Evolutionary conservation across 64 coral and sea anemone species (phyloP).

Genomic region (Cladopsammia gracilis): DNA sequence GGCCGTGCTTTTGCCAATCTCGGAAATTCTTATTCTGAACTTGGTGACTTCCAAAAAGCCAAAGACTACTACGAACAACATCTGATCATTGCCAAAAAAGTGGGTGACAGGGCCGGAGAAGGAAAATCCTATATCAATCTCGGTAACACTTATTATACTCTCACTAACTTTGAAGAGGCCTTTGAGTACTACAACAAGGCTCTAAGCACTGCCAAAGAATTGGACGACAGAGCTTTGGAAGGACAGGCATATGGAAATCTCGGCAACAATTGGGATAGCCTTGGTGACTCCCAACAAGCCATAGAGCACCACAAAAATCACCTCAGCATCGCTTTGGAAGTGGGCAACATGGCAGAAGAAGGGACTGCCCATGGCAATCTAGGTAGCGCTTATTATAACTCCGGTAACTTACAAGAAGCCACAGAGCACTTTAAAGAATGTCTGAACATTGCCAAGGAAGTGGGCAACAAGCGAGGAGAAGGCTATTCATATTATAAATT

Average conservation of each 20-base stretch:
- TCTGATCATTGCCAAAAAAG: neutral
- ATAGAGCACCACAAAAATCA: too few relatives aligned
- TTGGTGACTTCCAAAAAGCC: neutral
- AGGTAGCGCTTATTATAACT: too few relatives aligned
- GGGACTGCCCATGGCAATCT: neutral
- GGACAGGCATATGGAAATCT: too few relatives aligned
- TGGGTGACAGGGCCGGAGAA: neutral
- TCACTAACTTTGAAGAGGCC: neutral
- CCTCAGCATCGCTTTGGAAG: neutral
- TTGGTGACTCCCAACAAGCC: too few relatives aligned
- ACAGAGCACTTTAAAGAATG: too few relatives aligned
- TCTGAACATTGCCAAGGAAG: too few relatives aligned
- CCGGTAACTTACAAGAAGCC: too few relatives aligned
- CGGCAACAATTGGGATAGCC: too few relatives aligned
- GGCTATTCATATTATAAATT: neutral
- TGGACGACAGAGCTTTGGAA: too few relatives aligned
- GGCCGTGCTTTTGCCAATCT: neutral
- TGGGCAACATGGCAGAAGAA: neutral
- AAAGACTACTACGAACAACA: neutral
- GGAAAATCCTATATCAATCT: neutral
- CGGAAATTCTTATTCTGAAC: neutral
- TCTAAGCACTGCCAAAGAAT: neutral
- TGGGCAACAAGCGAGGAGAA: too few relatives aligned
- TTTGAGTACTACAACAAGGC: neutral
- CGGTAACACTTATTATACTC: neutral